Base-by-base conservation (phyloP, 2,888 invertebrate genomes). In the Oligia latruncula region DNA sequence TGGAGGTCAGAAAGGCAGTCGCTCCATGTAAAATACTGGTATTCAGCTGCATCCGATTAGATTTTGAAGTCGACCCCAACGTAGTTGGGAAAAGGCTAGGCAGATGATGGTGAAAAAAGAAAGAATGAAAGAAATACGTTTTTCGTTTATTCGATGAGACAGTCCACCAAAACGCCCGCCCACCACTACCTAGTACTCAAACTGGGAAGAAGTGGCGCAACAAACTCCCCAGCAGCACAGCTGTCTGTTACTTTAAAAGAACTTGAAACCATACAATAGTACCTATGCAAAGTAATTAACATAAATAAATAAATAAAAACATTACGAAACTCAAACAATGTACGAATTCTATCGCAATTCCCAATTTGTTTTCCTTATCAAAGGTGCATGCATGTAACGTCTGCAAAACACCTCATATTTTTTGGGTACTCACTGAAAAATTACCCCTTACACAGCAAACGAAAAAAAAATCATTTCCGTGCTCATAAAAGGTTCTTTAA, bases 401-500 rank as follows among this genome's bases (percentile, higher is more conserved):
- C 0, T 49, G 11, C 15, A 49, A 49, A 49, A 49, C 49, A 49
- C 4, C 49, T 15, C 15, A 65, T 11, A 49, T n/a, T 60, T 20
- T 35, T 29, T 49, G 2, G 4, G 23, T 4, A 17, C 62, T 29
- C 35, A 15, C 46, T 70, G 13, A 17, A 67, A 82, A 76, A 55
- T 4, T 58, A 49, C 49, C 3, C 29, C 6, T 40, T 55, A 52
- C 1, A 73, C 0, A 58, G 58, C 40, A n/a, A 71, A 58, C 46
- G 49, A 58, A 75, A 82, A 73, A 52, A 83, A 43, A 52, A 84
- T 40, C 40, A 58, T 65, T 62, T 65, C 29, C 58, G 23, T n/a
- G 35, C 70, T 75, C 64, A 82, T 75, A 86, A 86, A 77, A 86
- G 76, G 77, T 81, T 67, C 82, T 83, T 74, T 64, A 74, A 74